Conservation (phyloP, 2,888 invertebrate genomes). For the Lochmaea capreae region DNA sequence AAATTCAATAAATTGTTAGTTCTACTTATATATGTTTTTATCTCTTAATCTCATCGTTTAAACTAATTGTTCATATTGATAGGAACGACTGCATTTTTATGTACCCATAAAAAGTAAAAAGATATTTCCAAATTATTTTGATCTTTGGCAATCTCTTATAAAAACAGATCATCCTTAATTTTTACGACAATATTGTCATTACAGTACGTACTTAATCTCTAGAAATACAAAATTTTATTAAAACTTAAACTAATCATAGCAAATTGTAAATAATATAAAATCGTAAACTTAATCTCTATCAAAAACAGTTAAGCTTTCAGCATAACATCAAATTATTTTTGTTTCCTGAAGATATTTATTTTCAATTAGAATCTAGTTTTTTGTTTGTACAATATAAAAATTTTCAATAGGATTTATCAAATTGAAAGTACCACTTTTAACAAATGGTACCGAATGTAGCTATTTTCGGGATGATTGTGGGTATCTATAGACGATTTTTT, state of each 20-base stretch:
- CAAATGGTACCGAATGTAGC: too few species aligned
- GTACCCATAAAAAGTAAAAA: background rate
- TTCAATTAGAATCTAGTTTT: background rate
- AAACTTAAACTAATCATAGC: background rate
- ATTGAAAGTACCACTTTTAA: too few species aligned
- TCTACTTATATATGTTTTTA: too few species aligned
- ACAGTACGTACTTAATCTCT: background rate
- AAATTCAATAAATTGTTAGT: too few species aligned
- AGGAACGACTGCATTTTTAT: too few species aligned
- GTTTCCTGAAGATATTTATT: background rate
- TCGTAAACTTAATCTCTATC: background rate
- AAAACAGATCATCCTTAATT: background rate
- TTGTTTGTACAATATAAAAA: too few species aligned
- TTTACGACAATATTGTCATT: background rate
- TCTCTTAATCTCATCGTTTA: too few species aligned
- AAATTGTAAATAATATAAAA: background rate
- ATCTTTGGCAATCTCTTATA: background rate
- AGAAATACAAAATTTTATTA: background rate
- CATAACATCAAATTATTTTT: background rate
- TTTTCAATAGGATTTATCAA: too few species aligned
- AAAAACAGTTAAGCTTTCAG: background rate
- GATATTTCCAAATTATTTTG: constrained; percentile 2
- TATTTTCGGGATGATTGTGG: too few species aligned
- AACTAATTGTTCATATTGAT: too few species aligned
- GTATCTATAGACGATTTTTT: too few species aligned